These are phyloP conservation scores for Mesembrinibis cayennensis DNA, from an alignment of 2,113 vertebrate species.

Conservation along the genomic window DNA sequence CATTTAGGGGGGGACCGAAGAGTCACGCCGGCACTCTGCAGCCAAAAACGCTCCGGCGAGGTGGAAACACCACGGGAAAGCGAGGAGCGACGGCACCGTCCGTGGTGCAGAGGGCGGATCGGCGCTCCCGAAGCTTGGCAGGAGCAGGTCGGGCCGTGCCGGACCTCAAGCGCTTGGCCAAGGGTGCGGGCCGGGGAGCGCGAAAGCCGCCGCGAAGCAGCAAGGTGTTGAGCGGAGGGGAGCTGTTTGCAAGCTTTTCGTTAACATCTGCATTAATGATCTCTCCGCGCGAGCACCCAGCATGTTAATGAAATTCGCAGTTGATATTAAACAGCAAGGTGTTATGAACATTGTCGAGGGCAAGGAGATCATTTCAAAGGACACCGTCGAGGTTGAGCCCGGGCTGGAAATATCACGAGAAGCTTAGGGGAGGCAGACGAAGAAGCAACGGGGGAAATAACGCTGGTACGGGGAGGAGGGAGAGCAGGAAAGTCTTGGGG, in stretches of 20 bases:
- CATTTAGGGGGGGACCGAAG: not conserved
- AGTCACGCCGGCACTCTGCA: not conserved
- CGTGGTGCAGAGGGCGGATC: not conserved
- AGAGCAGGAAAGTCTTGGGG: not conserved
- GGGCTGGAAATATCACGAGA: not conserved
- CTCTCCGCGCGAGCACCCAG: not conserved
- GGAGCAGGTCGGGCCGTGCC: not conserved
- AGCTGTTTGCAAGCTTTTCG: not conserved
- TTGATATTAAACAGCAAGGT: not conserved
- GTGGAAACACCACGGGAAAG: not conserved
- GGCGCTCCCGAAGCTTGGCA: not conserved
- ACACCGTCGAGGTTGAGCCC: not conserved
- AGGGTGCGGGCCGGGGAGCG: not conserved
- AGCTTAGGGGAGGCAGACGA: not conserved
- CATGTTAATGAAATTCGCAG: not conserved
- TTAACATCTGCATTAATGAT: not conserved
- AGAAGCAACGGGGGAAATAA: not conserved
- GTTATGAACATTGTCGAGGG: not conserved
- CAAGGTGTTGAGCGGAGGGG: not conserved
- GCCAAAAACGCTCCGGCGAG: not conserved
- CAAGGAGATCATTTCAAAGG: not conserved
- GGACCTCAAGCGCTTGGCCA: not conserved
- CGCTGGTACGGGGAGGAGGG: not conserved
- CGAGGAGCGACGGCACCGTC: not conserved
- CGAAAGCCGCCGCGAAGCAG: not conserved